Evolutionary conservation across 2,113 vertebrate species (phyloP).

Genomic region (Hystrix cristata): DNA sequence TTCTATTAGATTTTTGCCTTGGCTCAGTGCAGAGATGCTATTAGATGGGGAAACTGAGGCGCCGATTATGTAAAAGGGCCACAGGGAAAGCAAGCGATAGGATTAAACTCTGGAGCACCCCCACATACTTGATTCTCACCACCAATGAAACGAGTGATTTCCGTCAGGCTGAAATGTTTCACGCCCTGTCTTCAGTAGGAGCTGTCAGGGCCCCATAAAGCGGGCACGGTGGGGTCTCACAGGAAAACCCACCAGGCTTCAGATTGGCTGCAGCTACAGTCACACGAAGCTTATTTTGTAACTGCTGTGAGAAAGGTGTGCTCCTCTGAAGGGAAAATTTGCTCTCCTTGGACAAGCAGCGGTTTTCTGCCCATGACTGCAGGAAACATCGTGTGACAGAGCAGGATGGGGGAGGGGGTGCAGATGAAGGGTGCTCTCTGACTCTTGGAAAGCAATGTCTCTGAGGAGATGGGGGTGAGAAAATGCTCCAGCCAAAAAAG

Average conservation of each 20-base stretch:
- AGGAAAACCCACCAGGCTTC: not conserved
- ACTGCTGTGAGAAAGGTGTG: accelerated
- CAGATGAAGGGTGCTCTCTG: not conserved
- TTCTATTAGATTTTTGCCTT: not conserved
- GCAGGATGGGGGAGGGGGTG: accelerated
- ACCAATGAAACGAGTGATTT: not conserved
- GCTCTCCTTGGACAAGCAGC: not conserved
- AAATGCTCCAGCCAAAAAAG: not conserved
- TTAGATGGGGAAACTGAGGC: not conserved
- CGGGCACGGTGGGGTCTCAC: not conserved
- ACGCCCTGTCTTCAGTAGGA: not conserved
- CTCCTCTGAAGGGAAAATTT: not conserved
- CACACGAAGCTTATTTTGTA: not conserved
- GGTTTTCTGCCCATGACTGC: not conserved
- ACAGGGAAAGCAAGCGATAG: not conserved
- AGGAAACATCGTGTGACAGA: not conserved
- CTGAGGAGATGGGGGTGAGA: not conserved
- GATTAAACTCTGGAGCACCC: not conserved
- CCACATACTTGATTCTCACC: not conserved
- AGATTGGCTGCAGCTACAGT: not conserved
- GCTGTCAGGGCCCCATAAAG: too few relatives aligned
- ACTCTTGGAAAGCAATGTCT: not conserved
- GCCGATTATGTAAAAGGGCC: not conserved
- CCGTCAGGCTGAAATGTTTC: not conserved
- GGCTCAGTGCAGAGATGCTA: not conserved